These are phyloP conservation scores for Ceratina calcarata DNA, from an alignment of 1,140 invertebrate species.

Conservation along the genomic window DNA sequence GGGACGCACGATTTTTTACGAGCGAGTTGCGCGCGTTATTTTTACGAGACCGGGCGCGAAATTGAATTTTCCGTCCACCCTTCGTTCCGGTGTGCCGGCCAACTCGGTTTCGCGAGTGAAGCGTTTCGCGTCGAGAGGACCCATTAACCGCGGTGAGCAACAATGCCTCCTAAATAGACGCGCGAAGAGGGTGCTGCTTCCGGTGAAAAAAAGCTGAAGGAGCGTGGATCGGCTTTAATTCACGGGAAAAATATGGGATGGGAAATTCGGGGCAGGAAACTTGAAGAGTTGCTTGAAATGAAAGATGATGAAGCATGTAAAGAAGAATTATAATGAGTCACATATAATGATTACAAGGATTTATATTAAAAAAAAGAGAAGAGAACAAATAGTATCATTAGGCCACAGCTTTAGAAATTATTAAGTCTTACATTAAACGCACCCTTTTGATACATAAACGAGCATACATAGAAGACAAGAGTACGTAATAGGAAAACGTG, in stretches of 20 bases:
- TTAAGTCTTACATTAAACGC: too few species aligned
- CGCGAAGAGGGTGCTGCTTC: background rate
- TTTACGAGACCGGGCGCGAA: slow-evolving; percentile 8
- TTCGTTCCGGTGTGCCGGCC: background rate
- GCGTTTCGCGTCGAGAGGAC: slow-evolving; percentile 3
- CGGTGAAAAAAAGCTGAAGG: background rate
- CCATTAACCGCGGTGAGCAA: slow-evolving; percentile 31
- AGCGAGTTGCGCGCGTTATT: slow-evolving; percentile 12
- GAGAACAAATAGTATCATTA: too few species aligned
- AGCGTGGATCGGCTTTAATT: background rate
- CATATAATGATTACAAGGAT: too few species aligned
- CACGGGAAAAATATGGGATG: background rate
- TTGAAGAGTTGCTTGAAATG: background rate
- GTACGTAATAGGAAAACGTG: too few species aligned
- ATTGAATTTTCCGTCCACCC: slow-evolving; percentile 44
- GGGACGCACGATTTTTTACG: background rate
- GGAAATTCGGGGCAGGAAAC: background rate
- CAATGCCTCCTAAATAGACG: slow-evolving; percentile 37
- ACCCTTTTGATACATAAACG: too few species aligned
- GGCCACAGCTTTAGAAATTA: too few species aligned
- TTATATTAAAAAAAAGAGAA: too few species aligned
- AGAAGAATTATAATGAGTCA: too few species aligned
- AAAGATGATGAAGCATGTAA: background rate
- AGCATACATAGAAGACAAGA: too few species aligned
- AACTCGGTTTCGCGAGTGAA: background rate